Conservation (phyloP, 2,888 invertebrate genomes). For the Dynastes grantii region DNA sequence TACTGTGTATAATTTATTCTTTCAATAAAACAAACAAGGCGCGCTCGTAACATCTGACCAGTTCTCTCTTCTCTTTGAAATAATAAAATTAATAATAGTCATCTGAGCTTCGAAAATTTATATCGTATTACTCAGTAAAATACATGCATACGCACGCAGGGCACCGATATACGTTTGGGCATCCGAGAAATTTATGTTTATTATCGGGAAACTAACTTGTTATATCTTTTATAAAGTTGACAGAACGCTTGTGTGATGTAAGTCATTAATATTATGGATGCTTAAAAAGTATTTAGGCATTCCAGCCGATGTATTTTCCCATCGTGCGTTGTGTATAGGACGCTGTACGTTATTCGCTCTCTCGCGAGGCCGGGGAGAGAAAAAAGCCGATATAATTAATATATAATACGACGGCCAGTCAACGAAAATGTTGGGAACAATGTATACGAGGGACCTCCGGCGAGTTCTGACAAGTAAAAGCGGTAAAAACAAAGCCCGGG, state of each 20-base stretch:
- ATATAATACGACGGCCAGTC: slow-evolving; percentile 55
- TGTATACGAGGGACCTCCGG: slow-evolving; percentile 62
- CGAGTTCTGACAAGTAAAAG: slow-evolving; percentile 62
- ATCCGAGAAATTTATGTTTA: slow-evolving; percentile 43
- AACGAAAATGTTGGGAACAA: slow-evolving; percentile 57
- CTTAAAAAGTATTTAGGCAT: slow-evolving; percentile 48
- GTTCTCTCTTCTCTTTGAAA: slow-evolving; percentile 1
- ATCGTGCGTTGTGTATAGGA: slow-evolving; percentile 27
- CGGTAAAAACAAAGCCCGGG: slow-evolving; percentile 64
- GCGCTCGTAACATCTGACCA: not conserved
- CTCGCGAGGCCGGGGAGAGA: slow-evolving; percentile 33
- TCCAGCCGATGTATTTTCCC: slow-evolving; percentile 46
- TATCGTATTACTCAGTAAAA: slow-evolving; percentile 17
- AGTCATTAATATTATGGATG: slow-evolving; percentile 51
- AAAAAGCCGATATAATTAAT: slow-evolving; percentile 56
- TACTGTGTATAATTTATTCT: slow-evolving; percentile 1
- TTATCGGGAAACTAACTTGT: slow-evolving; percentile 47
- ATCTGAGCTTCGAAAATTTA: slow-evolving; percentile 13
- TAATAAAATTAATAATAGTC: slow-evolving; percentile 28
- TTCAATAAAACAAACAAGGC: slow-evolving; percentile 10
- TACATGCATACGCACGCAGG: slow-evolving; percentile 13
- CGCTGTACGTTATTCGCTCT: slow-evolving; percentile 10
- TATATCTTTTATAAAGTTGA: slow-evolving; percentile 45
- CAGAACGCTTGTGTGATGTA: slow-evolving; percentile 42
- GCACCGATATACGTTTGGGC: slow-evolving; percentile 6